Evolutionary conservation across 2,797 vertebrate genomes (phyloP).

Genomic region (Pipistrellus pygmaeus): DNA sequence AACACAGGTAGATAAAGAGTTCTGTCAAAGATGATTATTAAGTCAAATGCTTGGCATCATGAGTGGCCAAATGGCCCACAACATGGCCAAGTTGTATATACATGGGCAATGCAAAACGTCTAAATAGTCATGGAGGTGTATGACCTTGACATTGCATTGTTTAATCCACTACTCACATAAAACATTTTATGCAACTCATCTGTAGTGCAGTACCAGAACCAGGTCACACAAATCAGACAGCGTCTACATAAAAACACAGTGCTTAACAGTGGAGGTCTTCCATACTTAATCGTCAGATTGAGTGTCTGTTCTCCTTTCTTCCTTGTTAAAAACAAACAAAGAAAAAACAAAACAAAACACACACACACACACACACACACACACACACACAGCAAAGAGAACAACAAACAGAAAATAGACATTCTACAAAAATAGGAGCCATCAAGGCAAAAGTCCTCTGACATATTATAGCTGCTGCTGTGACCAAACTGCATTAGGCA

Average conservation of each 20-base stretch:
- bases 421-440: neutral
- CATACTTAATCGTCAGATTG: neutral
- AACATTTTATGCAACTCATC: neutral
- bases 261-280: neutral
- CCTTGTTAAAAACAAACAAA: neutral
- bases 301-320: neutral
- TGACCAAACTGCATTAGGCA: neutral
- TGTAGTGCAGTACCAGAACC: neutral
- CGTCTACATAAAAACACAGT: neutral
- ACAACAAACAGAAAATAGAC: neutral
- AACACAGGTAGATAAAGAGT: neutral
- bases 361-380: too few species aligned
- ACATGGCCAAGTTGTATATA: neutral
- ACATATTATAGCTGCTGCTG: neutral
- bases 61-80: fast-evolving
- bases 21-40: neutral
- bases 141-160: neutral
- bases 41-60: neutral
- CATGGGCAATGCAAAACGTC: neutral
- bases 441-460: neutral
- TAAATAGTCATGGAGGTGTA: neutral
- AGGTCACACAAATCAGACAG: neutral
- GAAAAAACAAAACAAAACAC: neutral
- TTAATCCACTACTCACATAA: neutral
- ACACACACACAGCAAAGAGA: neutral